These are phyloP conservation scores for Dicyema japonicum DNA, from an alignment of 1,140 invertebrate species.

Conservation along the genomic window DNA sequence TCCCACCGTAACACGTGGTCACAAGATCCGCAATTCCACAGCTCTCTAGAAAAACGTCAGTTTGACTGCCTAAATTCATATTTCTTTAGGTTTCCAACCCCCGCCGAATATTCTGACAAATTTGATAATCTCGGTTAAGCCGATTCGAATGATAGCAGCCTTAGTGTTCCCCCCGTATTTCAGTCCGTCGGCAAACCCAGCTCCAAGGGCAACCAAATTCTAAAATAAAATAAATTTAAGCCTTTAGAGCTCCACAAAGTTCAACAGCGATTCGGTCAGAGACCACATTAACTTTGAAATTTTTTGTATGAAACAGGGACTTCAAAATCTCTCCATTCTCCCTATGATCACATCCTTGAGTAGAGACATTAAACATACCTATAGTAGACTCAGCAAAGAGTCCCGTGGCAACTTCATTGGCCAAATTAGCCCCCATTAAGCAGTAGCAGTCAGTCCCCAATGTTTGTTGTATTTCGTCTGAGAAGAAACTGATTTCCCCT, in stretches of 20 bases:
- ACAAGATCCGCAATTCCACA: conserved; percentile 93
- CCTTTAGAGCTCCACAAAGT: conserved; percentile 85
- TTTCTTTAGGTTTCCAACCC: no score
- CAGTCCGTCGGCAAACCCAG: conserved; percentile 78
- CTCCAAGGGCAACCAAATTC: conserved; percentile 91
- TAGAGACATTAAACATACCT: no score
- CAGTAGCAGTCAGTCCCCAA: conserved; percentile 3
- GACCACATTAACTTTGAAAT: conserved; percentile 77
- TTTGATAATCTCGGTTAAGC: conserved; percentile 41
- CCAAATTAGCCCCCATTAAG: conserved; percentile 4
- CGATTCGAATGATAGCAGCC: conserved; percentile 74
- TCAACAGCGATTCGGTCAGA: conserved; percentile 78
- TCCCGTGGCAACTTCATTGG: conserved; percentile 33
- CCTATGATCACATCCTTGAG: no score
- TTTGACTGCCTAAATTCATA: conserved; percentile 25
- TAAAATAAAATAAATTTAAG: conserved; percentile 24
- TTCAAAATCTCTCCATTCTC: no score
- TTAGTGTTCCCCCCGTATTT: conserved; percentile 85
- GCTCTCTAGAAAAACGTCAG: conserved; percentile 80
- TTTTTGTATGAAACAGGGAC: conserved; percentile 66
- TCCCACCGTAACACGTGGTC: conserved; percentile 85
- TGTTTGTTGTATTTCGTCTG: neutral
- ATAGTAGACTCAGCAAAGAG: conserved; percentile 97
- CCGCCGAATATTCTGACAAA: conserved; percentile 13
- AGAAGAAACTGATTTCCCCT: neutral